Percentiles rank a stretch among this genome's conserved stretches.
Evolutionary conservation across 2,797 vertebrate species (phyloP).

Genomic region (Sarcophilus harrisii): DNA sequence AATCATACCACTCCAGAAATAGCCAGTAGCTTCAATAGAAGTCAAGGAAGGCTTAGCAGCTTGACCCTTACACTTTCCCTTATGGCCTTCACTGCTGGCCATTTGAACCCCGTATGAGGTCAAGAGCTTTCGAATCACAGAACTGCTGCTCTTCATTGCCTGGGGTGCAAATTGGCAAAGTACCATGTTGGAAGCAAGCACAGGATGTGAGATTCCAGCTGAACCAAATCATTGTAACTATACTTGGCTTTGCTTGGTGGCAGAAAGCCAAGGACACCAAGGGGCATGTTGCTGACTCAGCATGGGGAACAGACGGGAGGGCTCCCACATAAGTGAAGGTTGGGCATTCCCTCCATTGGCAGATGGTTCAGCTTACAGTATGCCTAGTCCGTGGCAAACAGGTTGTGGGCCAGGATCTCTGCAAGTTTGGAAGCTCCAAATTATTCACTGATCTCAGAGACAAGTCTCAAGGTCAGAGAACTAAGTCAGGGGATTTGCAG

Average conservation of each 20-base stretch:
- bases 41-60: neutral
- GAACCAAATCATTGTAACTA: conserved; percentile 55
- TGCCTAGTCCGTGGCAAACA: neutral
- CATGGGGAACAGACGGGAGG: neutral
- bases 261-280: neutral
- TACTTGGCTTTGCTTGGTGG: conserved; percentile 52
- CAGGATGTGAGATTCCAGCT: conserved; percentile 61
- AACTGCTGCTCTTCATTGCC: conserved; percentile 21
- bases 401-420: neutral
- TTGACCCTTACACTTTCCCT: neutral
- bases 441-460: neutral
- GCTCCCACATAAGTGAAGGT: neutral
- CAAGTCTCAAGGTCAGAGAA: neutral
- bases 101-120: neutral
- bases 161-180: conserved; percentile 60
- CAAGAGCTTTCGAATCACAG: conserved; percentile 45
- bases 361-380: neutral
- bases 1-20: conserved; percentile 28
- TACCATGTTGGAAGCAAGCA: conserved; percentile 35
- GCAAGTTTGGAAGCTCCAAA: neutral
- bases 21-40: neutral
- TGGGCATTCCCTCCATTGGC: neutral
- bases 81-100: neutral
- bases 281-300: conserved; percentile 54
- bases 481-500: neutral